Evolutionary conservation across 2,888 invertebrate species (phyloP).

Genomic region (Aleiodes leptofemur): DNA sequence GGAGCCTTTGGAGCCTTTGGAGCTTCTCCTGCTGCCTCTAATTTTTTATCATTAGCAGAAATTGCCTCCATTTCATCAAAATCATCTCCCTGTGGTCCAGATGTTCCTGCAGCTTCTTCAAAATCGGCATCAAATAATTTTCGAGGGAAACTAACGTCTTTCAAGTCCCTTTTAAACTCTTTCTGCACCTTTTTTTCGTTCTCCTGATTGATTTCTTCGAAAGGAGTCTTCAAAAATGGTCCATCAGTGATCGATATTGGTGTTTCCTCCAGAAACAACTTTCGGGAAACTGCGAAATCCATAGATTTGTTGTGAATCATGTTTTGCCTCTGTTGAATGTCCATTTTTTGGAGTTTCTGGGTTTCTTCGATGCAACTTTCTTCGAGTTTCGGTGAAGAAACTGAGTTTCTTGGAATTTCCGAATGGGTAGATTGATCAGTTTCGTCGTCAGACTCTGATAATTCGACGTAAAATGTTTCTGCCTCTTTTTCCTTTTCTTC

Average conservation of each 20-base stretch:
- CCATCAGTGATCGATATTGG: not conserved
- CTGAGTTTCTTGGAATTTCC: not conserved
- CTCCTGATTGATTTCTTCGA: not conserved
- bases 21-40: too few species aligned
- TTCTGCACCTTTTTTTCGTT: constrained; percentile 29
- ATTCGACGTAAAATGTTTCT: constrained; percentile 83
- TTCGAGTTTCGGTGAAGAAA: not conserved
- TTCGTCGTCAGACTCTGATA: constrained; percentile 78
- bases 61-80: not conserved
- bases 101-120: constrained; percentile 46
- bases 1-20: too few species aligned
- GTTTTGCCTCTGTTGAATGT: constrained; percentile 54
- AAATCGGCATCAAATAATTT: constrained; percentile 54
- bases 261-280: constrained; percentile 59
- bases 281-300: constrained; percentile 56
- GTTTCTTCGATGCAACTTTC: constrained; percentile 48
- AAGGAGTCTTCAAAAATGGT: not conserved
- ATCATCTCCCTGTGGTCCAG: constrained; percentile 35
- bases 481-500: constrained; percentile 86
- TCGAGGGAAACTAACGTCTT: constrained; percentile 48
- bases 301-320: constrained; percentile 54
- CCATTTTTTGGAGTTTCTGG: constrained; percentile 48
- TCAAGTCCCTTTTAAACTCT: constrained; percentile 50
- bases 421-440: constrained; percentile 25
- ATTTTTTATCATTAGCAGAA: not conserved